Conservation (phyloP, 2,888 invertebrate species). For the Sialis lutaria region DNA sequence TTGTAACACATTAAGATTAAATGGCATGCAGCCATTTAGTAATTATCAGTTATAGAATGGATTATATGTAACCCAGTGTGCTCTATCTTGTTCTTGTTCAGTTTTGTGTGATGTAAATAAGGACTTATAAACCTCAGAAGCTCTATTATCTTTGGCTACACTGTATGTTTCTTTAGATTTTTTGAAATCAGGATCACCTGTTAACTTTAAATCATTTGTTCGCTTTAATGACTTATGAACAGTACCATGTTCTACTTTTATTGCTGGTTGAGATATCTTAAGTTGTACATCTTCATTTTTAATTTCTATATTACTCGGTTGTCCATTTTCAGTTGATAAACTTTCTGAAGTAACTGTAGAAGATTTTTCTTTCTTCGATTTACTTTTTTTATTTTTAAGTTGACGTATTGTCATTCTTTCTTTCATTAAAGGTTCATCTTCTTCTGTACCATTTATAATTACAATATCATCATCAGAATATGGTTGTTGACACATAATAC, state of each 20-base stretch:
- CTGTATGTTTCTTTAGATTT: slow-evolving; percentile 67
- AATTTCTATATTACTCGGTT: slow-evolving; percentile 7
- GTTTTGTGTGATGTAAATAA: slow-evolving; percentile 81
- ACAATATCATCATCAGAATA: slow-evolving; percentile 67
- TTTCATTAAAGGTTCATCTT: slow-evolving; percentile 50
- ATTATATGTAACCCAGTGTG: slow-evolving; percentile 97
- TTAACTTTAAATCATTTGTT: slow-evolving; percentile 4
- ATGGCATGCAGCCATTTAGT: too few species aligned
- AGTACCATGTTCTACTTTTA: slow-evolving; percentile 16
- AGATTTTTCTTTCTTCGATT: slow-evolving; percentile 33
- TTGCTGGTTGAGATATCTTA: slow-evolving; percentile 6
- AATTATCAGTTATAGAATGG: slow-evolving; percentile 67
- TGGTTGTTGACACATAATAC: slow-evolving; percentile 60
- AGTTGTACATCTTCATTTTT: slow-evolving; percentile 1
- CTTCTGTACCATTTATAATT: slow-evolving; percentile 71
- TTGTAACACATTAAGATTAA: too few species aligned
- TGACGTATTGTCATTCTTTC: slow-evolving; percentile 48
- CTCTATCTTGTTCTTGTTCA: slow-evolving; percentile 72
- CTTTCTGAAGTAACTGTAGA: slow-evolving; percentile 7
- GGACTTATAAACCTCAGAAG: slow-evolving; percentile 84
- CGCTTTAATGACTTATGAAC: not conserved
- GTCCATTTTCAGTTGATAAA: slow-evolving; percentile 6
- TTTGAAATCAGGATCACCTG: slow-evolving; percentile 50
- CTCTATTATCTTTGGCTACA: slow-evolving; percentile 79
- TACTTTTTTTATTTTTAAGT: slow-evolving; percentile 47